These are phyloP conservation scores for Torymus tubicola DNA, from an alignment of 2,888 invertebrate genomes.

Conservation along the genomic window DNA sequence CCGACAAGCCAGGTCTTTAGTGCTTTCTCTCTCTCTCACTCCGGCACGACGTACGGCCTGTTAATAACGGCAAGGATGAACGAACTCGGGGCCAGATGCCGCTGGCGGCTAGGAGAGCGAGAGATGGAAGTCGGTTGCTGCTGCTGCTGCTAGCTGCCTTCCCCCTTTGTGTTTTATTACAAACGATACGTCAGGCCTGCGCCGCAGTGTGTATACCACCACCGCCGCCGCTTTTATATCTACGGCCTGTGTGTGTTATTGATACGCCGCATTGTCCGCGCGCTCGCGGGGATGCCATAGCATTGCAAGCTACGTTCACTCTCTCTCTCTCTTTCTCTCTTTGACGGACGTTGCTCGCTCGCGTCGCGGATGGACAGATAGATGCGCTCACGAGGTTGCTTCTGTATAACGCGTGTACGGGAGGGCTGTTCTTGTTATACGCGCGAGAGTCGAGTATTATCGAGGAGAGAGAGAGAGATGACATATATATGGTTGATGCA, in stretches of 20 bases:
- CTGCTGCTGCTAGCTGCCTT: constrained; percentile 12
- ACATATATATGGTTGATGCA: no score
- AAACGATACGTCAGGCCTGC: constrained; percentile 75
- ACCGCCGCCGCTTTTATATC: constrained; percentile 66
- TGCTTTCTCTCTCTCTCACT: constrained; percentile 11
- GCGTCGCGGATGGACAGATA: not conserved
- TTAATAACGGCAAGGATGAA: constrained; percentile 67
- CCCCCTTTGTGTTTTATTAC: constrained; percentile 76
- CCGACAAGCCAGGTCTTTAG: constrained; percentile 60
- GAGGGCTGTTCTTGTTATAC: no score
- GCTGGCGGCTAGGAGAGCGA: constrained; percentile 67
- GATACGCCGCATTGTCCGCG: constrained; percentile 74
- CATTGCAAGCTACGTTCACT: no score
- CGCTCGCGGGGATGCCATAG: constrained; percentile 65
- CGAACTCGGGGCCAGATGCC: constrained; percentile 65
- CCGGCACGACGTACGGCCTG: constrained; percentile 62
- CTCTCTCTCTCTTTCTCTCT: no score
- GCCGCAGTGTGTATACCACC: constrained; percentile 69
- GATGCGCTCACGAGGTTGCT: not conserved
- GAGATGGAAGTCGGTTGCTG: no score
- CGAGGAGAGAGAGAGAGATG: no score
- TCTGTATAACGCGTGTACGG: no score
- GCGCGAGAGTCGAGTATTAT: no score
- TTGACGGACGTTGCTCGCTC: not conserved
- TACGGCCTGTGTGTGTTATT: constrained; percentile 71